Percentiles rank a stretch among this genome's conserved stretches.
Evolutionary conservation across 2,113 vertebrate species (phyloP).

Genomic region (Ameiurus melas): DNA sequence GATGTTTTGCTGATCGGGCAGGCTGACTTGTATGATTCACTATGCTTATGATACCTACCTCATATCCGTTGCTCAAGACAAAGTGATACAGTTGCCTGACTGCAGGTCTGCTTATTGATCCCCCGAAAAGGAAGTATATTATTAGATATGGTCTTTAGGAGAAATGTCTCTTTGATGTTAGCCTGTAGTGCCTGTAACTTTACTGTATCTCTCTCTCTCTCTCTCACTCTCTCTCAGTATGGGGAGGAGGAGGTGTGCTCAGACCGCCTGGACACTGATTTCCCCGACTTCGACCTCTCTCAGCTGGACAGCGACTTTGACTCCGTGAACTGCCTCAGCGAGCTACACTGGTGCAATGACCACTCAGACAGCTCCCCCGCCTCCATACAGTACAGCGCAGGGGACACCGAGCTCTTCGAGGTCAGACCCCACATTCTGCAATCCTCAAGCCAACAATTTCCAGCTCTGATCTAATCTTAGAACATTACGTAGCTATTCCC

Average conservation of each 20-base stretch:
- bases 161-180: constrained; percentile 47
- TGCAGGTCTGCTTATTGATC: constrained; percentile 37
- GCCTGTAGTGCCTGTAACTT: constrained; percentile 53
- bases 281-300: constrained; percentile 94
- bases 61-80: constrained; percentile 3
- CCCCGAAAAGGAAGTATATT: constrained; percentile 20
- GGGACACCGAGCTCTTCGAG: constrained; percentile 89
- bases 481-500: constrained; percentile 12
- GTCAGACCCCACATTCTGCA: constrained; percentile 64
- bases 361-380: constrained; percentile 75
- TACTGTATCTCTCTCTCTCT: constrained; percentile 42
- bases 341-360: constrained; percentile 91
- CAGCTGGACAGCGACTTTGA: constrained; percentile 96
- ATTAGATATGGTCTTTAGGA: constrained; percentile 55
- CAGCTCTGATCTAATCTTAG: constrained; percentile 11
- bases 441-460: background rate
- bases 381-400: constrained; percentile 85
- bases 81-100: constrained; percentile 17
- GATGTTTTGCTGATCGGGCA: constrained; percentile 61
- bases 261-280: constrained; percentile 90
- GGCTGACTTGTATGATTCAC: constrained; percentile 30
- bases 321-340: constrained; percentile 87
- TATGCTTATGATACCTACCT: constrained; percentile 8
- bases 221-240: constrained; percentile 74
- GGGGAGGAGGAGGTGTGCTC: constrained; percentile 84